These are phyloP conservation scores for Catharus ustulatus DNA, from an alignment of 2,797 vertebrate species.

Conservation along the genomic window DNA sequence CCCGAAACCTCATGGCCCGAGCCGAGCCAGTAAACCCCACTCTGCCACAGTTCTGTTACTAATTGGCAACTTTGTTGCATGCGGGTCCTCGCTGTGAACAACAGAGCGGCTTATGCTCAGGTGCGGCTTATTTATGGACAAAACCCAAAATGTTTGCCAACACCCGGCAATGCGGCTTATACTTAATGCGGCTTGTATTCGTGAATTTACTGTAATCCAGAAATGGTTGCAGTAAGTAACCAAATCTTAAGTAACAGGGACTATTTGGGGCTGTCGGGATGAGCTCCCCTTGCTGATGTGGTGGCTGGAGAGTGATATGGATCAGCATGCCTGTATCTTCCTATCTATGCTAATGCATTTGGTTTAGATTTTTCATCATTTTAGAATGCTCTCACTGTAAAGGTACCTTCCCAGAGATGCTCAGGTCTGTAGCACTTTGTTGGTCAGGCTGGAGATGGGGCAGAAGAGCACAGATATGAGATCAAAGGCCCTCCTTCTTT, in stretches of 20 bases:
- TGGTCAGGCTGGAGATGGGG: not conserved
- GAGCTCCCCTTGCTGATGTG: not conserved
- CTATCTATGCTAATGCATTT: not conserved
- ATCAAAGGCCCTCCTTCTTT: not conserved
- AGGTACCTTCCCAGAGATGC: not conserved
- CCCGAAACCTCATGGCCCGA: too few relatives aligned
- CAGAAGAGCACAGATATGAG: not conserved
- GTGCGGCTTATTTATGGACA: too few relatives aligned
- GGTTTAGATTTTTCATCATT: not conserved
- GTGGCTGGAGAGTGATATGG: not conserved
- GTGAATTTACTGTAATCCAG: too few relatives aligned
- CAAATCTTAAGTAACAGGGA: not conserved
- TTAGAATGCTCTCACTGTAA: not conserved
- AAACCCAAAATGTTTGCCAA: too few relatives aligned
- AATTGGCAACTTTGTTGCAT: too few relatives aligned
- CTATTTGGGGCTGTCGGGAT: not conserved
- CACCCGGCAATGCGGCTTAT: too few relatives aligned
- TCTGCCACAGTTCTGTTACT: too few relatives aligned
- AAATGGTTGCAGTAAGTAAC: not conserved
- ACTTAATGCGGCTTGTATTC: too few relatives aligned
- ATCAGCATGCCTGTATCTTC: not conserved
- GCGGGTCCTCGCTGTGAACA: too few relatives aligned
- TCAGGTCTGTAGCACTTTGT: not conserved
- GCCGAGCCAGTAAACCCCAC: too few relatives aligned
- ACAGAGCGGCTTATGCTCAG: too few relatives aligned